A percentile compares a stretch with the other conserved stretches of the same genome.
Conservation (phyloP, 2,888 invertebrate genomes). For the Lasioglossum morio region DNA sequence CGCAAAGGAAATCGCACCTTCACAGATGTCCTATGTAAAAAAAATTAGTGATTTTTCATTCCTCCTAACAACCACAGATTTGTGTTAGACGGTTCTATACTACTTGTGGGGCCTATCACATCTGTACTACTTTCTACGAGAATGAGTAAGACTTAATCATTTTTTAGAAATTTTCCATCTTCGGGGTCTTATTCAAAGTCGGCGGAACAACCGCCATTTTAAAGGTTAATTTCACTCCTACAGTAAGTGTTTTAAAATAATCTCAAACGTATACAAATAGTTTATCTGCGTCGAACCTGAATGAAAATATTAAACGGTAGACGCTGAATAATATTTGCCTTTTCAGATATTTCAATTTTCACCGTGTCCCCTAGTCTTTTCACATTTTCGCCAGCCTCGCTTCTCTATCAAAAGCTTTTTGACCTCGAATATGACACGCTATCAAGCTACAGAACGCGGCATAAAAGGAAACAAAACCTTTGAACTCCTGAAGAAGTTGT, state of each 20-base stretch:
- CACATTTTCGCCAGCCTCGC: not conserved
- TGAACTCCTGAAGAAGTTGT: not conserved
- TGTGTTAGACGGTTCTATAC: too few species aligned
- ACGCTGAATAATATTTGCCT: not conserved
- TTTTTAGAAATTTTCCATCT: too few species aligned
- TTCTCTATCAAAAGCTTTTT: not conserved
- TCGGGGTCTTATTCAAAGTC: too few species aligned
- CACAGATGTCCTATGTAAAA: too few species aligned
- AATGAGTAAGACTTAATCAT: too few species aligned
- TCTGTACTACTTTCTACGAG: not conserved
- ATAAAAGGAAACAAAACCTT: not conserved
- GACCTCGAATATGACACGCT: not conserved
- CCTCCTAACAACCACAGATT: too few species aligned
- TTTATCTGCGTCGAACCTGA: not conserved
- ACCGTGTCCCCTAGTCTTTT: not conserved
- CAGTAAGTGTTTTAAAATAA: too few species aligned
- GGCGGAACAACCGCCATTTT: too few species aligned
- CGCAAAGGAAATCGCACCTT: too few species aligned
- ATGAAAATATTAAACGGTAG: not conserved
- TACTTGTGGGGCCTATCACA: not conserved
- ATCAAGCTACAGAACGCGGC: not conserved
- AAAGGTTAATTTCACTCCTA: too few species aligned
- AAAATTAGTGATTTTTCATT: too few species aligned
- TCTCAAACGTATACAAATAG: not conserved
- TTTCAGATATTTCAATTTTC: not conserved